phyloP scores from a whole-genome alignment of 2,888 invertebrate species.

The Drosophila antonietae region DNA sequence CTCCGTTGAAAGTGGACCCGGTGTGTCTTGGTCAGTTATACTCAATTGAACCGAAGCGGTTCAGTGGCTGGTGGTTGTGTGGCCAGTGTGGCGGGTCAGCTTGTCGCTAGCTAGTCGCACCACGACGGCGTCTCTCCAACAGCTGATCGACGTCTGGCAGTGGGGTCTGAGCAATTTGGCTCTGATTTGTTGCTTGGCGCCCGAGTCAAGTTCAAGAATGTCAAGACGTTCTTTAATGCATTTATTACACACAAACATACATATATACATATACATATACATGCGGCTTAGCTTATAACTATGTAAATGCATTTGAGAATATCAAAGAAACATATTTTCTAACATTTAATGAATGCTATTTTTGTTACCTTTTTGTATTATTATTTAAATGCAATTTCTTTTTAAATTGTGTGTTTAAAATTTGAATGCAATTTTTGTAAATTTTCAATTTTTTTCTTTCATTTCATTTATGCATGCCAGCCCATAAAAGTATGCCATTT shows the following conservation, averaged over 20 bases:
- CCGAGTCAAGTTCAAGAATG: constrained; percentile 43
- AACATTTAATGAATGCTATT: neutral
- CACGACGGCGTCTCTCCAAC: constrained; percentile 45
- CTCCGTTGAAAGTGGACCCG: constrained; percentile 22
- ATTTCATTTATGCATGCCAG: neutral
- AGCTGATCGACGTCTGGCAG: constrained; percentile 61
- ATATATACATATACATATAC: constrained; percentile 20
- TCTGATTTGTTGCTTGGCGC: constrained; percentile 38
- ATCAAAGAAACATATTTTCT: constrained; percentile 14
- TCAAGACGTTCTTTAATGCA: constrained; percentile 28
- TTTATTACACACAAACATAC: constrained; percentile 29
- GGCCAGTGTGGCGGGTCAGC: constrained; percentile 55
- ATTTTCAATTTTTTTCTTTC: neutral
- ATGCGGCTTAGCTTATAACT: neutral
- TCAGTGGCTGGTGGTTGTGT: neutral
- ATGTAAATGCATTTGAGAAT: constrained; percentile 29
- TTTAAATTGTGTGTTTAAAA: neutral
- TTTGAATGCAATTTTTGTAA: neutral
- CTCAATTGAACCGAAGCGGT: constrained; percentile 20
- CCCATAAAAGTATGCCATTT: constrained; percentile 39
- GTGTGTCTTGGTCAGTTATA: constrained; percentile 43
- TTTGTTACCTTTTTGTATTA: neutral
- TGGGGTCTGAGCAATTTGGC: neutral
- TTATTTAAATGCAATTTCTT: neutral
- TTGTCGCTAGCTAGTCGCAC: constrained; percentile 51